phyloP scores from a whole-genome alignment of 1,140 invertebrate species.

The Ruditapes philippinarum region DNA sequence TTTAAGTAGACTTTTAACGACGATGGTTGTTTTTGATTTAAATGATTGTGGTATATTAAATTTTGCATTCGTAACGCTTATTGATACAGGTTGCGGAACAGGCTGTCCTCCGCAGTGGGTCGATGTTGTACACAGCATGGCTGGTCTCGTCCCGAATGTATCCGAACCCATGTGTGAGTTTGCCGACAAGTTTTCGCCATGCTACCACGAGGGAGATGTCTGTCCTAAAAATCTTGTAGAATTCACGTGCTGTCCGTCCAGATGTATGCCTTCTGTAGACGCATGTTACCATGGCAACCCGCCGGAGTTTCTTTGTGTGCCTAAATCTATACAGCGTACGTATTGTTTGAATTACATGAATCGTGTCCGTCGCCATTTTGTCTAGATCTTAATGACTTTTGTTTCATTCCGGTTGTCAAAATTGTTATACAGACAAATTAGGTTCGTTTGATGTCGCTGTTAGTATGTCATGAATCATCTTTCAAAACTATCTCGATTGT shows the following conservation, averaged over 20 bases:
- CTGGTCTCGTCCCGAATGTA: neutral
- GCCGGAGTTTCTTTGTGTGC: constrained; percentile 2
- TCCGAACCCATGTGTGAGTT: constrained; percentile 14
- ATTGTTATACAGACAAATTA: too few species aligned
- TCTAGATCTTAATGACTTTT: too few species aligned
- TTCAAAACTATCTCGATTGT: too few species aligned
- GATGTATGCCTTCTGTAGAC: constrained; percentile 1
- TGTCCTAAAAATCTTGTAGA: neutral
- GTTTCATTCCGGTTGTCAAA: too few species aligned
- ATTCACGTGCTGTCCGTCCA: neutral
- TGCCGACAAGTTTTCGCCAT: neutral
- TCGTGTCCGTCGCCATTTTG: neutral
- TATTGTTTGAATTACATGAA: neutral
- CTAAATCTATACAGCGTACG: constrained; percentile 37
- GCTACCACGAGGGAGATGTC: neutral
- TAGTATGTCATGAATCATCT: too few species aligned
- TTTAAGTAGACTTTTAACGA: too few species aligned
- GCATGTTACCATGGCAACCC: neutral
- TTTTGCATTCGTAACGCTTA: too few species aligned
- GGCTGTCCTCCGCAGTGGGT: neutral
- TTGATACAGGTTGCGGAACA: neutral
- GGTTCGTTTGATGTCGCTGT: too few species aligned
- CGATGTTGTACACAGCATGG: neutral
- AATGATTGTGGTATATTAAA: too few species aligned
- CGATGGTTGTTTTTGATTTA: too few species aligned